Conservation (phyloP, 2,113 vertebrate species). For the Melanerpes formicivorus region DNA sequence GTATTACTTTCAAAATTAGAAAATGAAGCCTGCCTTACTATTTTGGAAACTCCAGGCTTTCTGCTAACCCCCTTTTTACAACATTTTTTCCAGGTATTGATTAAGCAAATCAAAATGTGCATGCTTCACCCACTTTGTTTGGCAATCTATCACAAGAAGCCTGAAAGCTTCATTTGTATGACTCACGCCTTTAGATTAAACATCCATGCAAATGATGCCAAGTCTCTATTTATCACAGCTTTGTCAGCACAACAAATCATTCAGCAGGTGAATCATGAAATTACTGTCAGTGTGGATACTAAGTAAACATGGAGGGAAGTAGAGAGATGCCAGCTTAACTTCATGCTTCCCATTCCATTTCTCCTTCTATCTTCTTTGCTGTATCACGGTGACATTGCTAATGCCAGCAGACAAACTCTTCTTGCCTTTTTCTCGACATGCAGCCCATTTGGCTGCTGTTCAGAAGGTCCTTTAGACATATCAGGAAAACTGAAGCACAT, state of each 20-base stretch:
- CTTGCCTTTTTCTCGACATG: neutral
- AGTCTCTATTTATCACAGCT: constrained; percentile 36
- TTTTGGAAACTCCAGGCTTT: neutral
- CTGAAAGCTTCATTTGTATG: neutral
- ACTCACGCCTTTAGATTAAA: constrained; percentile 34
- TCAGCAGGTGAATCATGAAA: constrained; percentile 59
- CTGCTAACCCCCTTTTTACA: neutral
- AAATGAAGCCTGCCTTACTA: neutral
- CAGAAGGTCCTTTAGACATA: neutral
- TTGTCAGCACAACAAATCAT: constrained; percentile 37
- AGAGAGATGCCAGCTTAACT: neutral
- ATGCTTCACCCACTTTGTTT: neutral
- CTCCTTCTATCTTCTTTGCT: neutral
- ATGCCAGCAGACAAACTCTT: accelerated
- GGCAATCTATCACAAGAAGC: constrained; percentile 3
- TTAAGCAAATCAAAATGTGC: neutral
- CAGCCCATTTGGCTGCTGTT: neutral
- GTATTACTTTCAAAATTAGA: neutral
- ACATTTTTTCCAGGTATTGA: neutral
- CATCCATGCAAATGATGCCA: neutral
- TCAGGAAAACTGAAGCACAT: neutral
- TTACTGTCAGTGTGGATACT: neutral
- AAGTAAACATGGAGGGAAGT: neutral
- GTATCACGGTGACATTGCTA: neutral
- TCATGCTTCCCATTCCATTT: neutral